Base-by-base conservation (phyloP, 2,888 invertebrate species). In the Osmoderma eremita region DNA sequence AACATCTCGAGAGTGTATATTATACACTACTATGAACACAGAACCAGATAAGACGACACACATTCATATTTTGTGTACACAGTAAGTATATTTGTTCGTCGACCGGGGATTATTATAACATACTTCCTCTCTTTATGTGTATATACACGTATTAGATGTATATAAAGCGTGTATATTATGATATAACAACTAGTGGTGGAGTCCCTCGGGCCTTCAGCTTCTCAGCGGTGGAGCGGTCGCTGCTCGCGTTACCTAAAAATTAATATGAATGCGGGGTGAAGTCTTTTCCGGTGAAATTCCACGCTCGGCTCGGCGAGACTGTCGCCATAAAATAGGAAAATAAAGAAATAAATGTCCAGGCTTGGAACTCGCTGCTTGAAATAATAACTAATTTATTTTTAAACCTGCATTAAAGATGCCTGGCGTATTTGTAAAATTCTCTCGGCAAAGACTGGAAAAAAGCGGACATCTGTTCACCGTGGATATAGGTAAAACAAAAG, bases 1-100 rank as follows among this genome's bases (percentile, higher is more conserved):
- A 80, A 78, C 79, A 78, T 74, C 75, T 74, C 64, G 64, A 64
- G 61, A 65, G 36, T 67, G 67, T 63, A 64, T 62, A 63, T 65
- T 56, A 56, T 58, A 65, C 65, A 65, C 65, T 65, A 65, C 58
- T 65, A 65, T 65, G 63, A 51, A 63, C 53, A 63, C 42, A 65
- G 45, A 56, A 56, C 49, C 53, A 50, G 67, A 67, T 67, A 67
- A 67, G 67, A 54, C 63, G 62, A 67, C 67, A 63, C 67, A 63
- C 67, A 67, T 67, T 67, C 67, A 67, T 45, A 58, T 53, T 62
- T 63, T 67, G 63, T 62, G 67, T 67, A 67, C 62, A 67, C 67
- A 67, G 62, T 67, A 63, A 54, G 63, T 63, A 63, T 63, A 63
- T 67, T 63, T 67, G 45, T 48, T 61, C 58, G 58, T 61, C 65